Evolutionary conservation across 1,140 invertebrate species (phyloP), one percentile per base, ranked within the genome.

Genomic region (Diprion similis): DNA sequence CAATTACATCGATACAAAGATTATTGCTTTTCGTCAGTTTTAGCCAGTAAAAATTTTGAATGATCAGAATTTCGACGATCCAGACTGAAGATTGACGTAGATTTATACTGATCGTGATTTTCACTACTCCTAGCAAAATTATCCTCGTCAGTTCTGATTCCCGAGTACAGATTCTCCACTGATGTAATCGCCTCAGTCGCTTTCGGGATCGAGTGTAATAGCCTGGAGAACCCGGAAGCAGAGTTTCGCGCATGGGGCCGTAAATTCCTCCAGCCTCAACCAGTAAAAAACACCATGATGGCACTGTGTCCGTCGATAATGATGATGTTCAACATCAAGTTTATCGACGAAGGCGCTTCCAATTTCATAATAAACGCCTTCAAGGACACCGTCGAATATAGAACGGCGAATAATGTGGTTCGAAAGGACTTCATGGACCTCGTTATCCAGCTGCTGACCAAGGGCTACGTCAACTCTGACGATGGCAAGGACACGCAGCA

Each of bases 141-240:
- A 37, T 37, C 6, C 24, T 37, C 6, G 24, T 37, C 24, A 6
- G 1, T 37, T 37, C 24, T 37, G 24, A n/a, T n/a, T 17, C 9
- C 78, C 80, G n/a, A 84, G 86, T 69, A 83, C 83, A 82, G 86
- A 24, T 92, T 87, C 73, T 89, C 89, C 2, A 90, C 90, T 73
- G 92, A 93, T 77, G 86, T 89, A 1, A 92, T 92, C 48, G 89
- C 89, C 11, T 85, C 85, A 13, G 89, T 89, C 71, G 89, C 88
- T 46, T 91, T 90, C 81, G 90, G 89, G 15, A 80, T 90, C 10
- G 80, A 89, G 6, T 82, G 87, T 0, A 82, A 87, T 69, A 83
- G 87, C n/a, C 81, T 89, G 19, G 78, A 79, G 24, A 79, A 89
- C 72, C 73, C 75, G n/a, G 46, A 82, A 8, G 75, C 73, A 46